phyloP scores from a whole-genome alignment of 1,140 invertebrate species.

The Lucilia sericata region DNA sequence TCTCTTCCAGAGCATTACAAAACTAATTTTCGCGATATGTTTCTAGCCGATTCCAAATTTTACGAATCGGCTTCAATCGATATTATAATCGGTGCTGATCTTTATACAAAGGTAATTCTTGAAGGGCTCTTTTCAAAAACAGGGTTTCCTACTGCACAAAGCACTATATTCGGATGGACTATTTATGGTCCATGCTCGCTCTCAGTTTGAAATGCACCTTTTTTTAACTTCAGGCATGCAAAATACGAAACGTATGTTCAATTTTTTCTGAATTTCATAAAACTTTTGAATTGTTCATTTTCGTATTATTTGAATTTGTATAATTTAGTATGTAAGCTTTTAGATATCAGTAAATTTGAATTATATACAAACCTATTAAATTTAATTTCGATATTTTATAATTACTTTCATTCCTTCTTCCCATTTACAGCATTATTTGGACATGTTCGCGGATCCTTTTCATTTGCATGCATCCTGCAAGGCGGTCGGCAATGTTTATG shows the following conservation, averaged over 20 bases:
- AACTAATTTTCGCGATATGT: neutral
- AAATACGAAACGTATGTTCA: conserved; percentile 2
- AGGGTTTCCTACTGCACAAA: neutral
- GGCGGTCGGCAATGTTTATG: too few species aligned
- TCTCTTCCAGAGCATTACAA: too few species aligned
- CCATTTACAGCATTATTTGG: too few species aligned
- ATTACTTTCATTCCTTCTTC: too few species aligned
- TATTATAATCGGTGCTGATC: neutral
- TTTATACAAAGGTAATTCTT: neutral
- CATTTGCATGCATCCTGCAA: too few species aligned
- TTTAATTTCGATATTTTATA: too few species aligned
- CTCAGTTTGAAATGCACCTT: neutral
- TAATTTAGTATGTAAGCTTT: too few species aligned
- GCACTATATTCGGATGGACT: neutral
- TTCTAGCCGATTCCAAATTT: neutral
- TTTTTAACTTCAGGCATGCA: neutral
- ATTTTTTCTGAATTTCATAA: neutral
- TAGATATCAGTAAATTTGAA: too few species aligned
- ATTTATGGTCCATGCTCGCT: neutral
- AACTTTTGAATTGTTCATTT: too few species aligned
- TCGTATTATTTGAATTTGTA: too few species aligned
- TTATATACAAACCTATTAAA: too few species aligned
- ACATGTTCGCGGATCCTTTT: too few species aligned
- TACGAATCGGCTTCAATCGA: neutral
- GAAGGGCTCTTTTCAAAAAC: neutral